These are phyloP conservation scores for Muscina levida DNA, from an alignment of 2,888 invertebrate species.

Conservation along the genomic window DNA sequence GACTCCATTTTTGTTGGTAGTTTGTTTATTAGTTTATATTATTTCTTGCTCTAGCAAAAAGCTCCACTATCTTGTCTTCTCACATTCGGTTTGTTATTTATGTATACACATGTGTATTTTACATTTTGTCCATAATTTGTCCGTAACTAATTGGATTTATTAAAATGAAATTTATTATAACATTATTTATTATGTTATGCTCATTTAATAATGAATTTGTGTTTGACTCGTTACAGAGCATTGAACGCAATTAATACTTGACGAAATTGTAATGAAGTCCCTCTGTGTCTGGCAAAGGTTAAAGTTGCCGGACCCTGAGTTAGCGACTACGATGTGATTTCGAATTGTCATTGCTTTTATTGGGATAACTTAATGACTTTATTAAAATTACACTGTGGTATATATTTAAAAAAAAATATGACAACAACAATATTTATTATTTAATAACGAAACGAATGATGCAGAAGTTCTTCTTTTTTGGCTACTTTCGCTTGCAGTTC, in stretches of 20 bases:
- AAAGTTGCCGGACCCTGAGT: slow-evolving; percentile 2
- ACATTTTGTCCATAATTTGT: slow-evolving; percentile 71
- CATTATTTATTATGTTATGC: slow-evolving; percentile 76
- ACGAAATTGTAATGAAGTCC: not conserved
- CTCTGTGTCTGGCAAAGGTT: not conserved
- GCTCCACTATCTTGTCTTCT: slow-evolving; percentile 29
- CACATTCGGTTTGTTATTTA: slow-evolving; percentile 5
- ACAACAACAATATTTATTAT: no score
- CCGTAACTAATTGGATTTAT: slow-evolving; percentile 78
- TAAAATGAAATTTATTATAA: slow-evolving; percentile 77
- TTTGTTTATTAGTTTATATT: not conserved
- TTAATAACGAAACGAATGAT: no score
- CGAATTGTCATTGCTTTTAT: slow-evolving; percentile 16
- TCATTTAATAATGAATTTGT: slow-evolving; percentile 68
- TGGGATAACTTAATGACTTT: slow-evolving; percentile 38
- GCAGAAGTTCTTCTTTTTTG: no score
- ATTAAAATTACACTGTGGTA: no score
- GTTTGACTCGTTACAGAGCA: slow-evolving; percentile 40
- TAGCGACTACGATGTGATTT: slow-evolving; percentile 5
- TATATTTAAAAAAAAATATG: no score
- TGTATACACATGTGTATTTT: slow-evolving; percentile 34
- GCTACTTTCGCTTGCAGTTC: no score
- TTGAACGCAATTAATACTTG: slow-evolving; percentile 11
- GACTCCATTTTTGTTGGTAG: no score
- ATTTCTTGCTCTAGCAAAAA: not conserved